Evolutionary conservation across 1,140 invertebrate genomes (phyloP), one percentile per base, ranked within the genome.

Genomic region (Sitodiplosis mosellana): DNA sequence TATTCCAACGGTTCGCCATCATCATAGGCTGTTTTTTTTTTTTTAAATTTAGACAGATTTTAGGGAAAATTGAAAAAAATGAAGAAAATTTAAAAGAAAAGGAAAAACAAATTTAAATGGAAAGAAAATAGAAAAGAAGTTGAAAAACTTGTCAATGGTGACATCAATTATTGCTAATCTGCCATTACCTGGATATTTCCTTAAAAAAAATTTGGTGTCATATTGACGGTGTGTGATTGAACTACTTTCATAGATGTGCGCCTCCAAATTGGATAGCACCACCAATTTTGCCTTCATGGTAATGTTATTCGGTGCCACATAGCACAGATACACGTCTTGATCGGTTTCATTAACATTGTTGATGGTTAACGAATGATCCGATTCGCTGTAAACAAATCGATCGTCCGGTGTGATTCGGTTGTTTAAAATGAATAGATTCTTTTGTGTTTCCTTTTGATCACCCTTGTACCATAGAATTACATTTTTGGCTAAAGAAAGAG

Each of bases 151-250:
- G n/a, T n/a, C n/a, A n/a, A n/a, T n/a, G n/a, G n/a, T n/a, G n/a
- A n/a, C n/a, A n/a, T n/a, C n/a, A n/a, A n/a, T n/a, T n/a, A n/a
- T n/a, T n/a, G n/a, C n/a, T n/a, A n/a, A n/a, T n/a, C n/a, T n/a
- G n/a, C n/a, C n/a, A n/a, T n/a, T n/a, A n/a, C n/a, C n/a, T n/a
- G n/a, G n/a, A n/a, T n/a, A n/a, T n/a, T n/a, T n/a, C n/a, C n/a
- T n/a, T n/a, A n/a, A n/a, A n/a, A n/a, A n/a, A n/a, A 52, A 61
- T 58, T 37, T 50, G 51, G 48, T 51, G 48, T 63, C 61, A 42
- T 59, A 58, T 52, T 63, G 58, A 48, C 51, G 58, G 51, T 58
- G 58, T 49, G 58, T 60, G 51, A 63, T 53, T 52, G 54, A 55
- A 2, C 54, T 61, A 55, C 63, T 57, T 52, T 55, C 61, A 40